Conservation (phyloP, 2,888 invertebrate genomes). For the Archips crataeganus region DNA sequence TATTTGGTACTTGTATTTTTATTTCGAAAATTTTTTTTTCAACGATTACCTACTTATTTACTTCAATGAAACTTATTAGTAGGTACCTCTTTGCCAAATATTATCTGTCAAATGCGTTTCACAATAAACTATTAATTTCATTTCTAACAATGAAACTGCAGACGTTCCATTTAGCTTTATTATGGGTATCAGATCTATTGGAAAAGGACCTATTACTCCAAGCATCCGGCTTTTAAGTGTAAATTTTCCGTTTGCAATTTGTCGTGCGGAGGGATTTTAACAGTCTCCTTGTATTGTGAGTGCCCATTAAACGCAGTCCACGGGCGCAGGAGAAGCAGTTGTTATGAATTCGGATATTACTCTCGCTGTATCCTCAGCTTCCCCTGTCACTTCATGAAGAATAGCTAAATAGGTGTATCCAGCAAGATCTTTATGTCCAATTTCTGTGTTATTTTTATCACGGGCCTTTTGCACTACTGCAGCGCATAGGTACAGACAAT, state of each 20-base stretch:
- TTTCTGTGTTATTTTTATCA: background rate
- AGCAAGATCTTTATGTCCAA: background rate
- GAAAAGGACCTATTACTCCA: slow-evolving; percentile 78
- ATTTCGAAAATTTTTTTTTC: too few species aligned
- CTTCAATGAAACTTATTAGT: too few species aligned
- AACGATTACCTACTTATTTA: too few species aligned
- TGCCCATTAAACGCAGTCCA: slow-evolving; percentile 58
- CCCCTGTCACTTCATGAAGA: slow-evolving; percentile 14
- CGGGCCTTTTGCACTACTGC: too few species aligned
- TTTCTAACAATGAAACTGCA: slow-evolving; percentile 62
- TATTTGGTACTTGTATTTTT: too few species aligned
- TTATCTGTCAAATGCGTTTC: background rate
- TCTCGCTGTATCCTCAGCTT: slow-evolving; percentile 24
- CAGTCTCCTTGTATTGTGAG: slow-evolving; percentile 53
- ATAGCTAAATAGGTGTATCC: background rate
- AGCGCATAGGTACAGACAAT: too few species aligned
- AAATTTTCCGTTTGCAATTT: slow-evolving; percentile 84
- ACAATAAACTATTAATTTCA: slow-evolving; percentile 43
- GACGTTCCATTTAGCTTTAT: slow-evolving; percentile 63
- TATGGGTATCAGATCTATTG: slow-evolving; percentile 58
- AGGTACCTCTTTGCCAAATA: background rate
- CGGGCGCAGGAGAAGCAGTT: slow-evolving; percentile 43
- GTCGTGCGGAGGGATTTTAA: slow-evolving; percentile 62
- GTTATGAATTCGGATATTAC: slow-evolving; percentile 51
- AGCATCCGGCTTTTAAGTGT: slow-evolving; percentile 83